Evolutionary conservation across 2,888 invertebrate genomes (phyloP).

Genomic region (Unio delphinus): DNA sequence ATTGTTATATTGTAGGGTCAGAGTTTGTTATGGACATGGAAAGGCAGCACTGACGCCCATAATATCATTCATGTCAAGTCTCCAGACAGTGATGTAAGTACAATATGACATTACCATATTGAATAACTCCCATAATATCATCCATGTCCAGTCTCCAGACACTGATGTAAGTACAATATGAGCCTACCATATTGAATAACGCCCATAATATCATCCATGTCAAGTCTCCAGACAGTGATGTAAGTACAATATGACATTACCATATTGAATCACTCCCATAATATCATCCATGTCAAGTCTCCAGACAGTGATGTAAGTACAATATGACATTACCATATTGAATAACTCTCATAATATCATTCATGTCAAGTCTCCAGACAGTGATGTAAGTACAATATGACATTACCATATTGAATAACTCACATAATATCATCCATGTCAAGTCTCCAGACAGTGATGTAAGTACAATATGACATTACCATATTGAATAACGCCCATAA

Average conservation of each 20-base stretch:
- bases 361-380: constrained; percentile 66
- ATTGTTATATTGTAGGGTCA: constrained; percentile 53
- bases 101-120: background rate
- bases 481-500: constrained; percentile 38
- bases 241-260: constrained; percentile 29
- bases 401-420: constrained; percentile 32
- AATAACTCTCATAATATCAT: constrained; percentile 67
- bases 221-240: constrained; percentile 64
- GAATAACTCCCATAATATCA: constrained; percentile 69
- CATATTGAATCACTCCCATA: constrained; percentile 59
- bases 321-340: background rate
- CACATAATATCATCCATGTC: constrained; percentile 71
- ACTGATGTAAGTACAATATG: constrained; percentile 55
- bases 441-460: constrained; percentile 66
- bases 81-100: constrained; percentile 63
- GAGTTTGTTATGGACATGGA: constrained; percentile 71
- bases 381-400: constrained; percentile 51
- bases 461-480: constrained; percentile 17
- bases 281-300: constrained; percentile 70
- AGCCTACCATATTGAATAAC: constrained; percentile 33
- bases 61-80: constrained; percentile 71
- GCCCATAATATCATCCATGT: constrained; percentile 71
- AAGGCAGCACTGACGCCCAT: constrained; percentile 63
- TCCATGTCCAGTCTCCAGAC: constrained; percentile 68
- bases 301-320: constrained; percentile 62